A percentile compares a stretch with the other conserved stretches of the same genome.
phyloP scores from a whole-genome alignment of 1,140 invertebrate genomes.

The Anagrus nilaparvatae region DNA sequence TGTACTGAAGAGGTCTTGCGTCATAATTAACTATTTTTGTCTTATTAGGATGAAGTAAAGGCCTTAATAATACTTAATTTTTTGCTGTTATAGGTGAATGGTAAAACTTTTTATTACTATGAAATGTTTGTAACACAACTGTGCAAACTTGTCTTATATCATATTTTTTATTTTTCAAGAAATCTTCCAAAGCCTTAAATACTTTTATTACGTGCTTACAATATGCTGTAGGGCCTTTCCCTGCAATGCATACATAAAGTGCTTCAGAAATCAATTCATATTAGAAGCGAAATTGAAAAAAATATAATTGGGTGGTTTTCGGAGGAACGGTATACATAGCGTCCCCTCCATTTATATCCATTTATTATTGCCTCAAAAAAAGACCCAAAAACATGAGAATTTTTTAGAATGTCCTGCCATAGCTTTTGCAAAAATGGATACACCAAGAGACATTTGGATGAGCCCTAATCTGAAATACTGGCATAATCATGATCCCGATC shows the following conservation, averaged over 20 bases:
- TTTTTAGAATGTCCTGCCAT: too few species aligned
- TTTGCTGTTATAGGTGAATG: slow-evolving; percentile 5
- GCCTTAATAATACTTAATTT: neutral
- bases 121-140: slow-evolving; percentile 11
- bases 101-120: slow-evolving; percentile 9
- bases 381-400: too few species aligned
- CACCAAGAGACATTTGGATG: too few species aligned
- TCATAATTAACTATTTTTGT: slow-evolving; percentile 7
- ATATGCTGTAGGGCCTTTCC: slow-evolving; percentile 7
- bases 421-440: too few species aligned
- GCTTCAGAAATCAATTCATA: slow-evolving; percentile 8
- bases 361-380: too few species aligned
- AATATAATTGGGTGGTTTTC: too few species aligned
- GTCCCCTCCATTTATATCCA: too few species aligned
- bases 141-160: slow-evolving; percentile 2
- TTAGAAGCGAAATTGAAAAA: too few species aligned
- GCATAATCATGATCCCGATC: too few species aligned
- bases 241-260: slow-evolving; percentile 9
- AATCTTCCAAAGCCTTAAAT: slow-evolving; percentile 9
- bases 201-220: slow-evolving; percentile 12
- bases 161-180: neutral
- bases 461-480: too few species aligned
- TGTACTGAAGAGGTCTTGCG: slow-evolving; percentile 8
- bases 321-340: too few species aligned
- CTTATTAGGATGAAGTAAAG: too few species aligned